Base-by-base conservation (phyloP, 2,797 vertebrate species). In the Erpetoichthys calabaricus region DNA sequence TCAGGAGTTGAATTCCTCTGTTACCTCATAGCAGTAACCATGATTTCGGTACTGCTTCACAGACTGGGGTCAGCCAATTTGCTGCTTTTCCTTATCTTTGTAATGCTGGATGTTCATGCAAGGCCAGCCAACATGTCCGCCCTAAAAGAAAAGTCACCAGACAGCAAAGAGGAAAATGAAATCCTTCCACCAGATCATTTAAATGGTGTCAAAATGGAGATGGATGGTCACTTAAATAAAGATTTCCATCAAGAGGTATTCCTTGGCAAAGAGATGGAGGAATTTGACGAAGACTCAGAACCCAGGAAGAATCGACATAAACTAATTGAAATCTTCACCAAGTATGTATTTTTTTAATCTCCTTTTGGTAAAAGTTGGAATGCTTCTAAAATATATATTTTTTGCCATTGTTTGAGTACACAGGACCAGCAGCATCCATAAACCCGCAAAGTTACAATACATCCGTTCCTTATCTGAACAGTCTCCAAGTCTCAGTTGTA, bases 161-260 rank as follows among this genome's bases (percentile, higher is more conserved):
- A 58, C 47, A 63, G 44, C 56, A 89, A 81, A 57, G 92, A 94
- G 0, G 91, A 92, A 25, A 90, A 88, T 0, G 96, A 98, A 74
- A 90, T 99, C 52, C 70, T 97, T 45, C 96, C 96, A 4, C 91
- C 88, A 0, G 93, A 97, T 59, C 96, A 99, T 74, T 74, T 99
- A 68, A 97, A 94, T 0, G 96, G 91, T 0, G 67, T 99, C 58
- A 97, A 95, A 64, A 67, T 99, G 83, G 94, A 98, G 73, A 83
- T 89, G 86, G 94, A 98, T 0, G 96, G 96, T 1, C 90, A 94
- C 56, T 89, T 99, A 3, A 99, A 99, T 73, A 92, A 84, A 64
- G 96, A 92, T 45, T 98, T 98, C 64, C 93, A 97, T 51, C 93
- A 98, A 66, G 96, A 99, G 63, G 91, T 98, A 54, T 98, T 99